Conservation (phyloP, 2,113 vertebrate genomes). For the Poicephalus gulielmi region DNA sequence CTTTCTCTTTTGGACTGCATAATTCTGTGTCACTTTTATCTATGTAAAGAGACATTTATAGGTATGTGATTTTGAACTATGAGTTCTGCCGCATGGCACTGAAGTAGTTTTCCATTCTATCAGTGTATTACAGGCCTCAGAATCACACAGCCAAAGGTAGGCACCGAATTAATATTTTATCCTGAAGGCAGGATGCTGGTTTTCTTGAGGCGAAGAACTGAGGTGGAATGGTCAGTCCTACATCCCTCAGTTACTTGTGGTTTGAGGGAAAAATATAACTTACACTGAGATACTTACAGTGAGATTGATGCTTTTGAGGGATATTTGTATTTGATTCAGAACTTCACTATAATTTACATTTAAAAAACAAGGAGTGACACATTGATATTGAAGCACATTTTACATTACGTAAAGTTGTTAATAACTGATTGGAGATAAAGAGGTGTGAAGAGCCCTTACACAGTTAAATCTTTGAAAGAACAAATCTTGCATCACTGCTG, state of each 20-base stretch:
- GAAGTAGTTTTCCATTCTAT: not conserved
- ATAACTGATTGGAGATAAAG: not conserved
- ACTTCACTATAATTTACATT: not conserved
- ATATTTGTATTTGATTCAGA: not conserved
- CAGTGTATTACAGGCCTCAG: not conserved
- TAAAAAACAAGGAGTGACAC: not conserved
- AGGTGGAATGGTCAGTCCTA: not conserved
- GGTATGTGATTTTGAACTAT: rapidly evolving
- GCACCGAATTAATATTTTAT: not conserved
- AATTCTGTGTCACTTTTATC: not conserved
- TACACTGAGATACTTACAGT: not conserved
- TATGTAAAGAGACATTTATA: not conserved
- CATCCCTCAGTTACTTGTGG: not conserved
- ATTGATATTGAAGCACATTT: not conserved
- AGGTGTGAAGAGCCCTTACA: not conserved
- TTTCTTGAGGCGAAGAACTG: not conserved
- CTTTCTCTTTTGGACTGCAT: not conserved
- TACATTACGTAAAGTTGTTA: not conserved
- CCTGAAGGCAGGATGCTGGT: not conserved
- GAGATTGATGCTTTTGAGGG: not conserved
- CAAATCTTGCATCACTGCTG: not conserved
- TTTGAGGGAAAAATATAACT: not conserved
- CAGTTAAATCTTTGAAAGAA: not conserved
- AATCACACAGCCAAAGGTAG: not conserved
- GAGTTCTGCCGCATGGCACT: not conserved